Evolutionary conservation across 2,113 vertebrate species (phyloP).

Genomic region (Tiliqua scincoides): DNA sequence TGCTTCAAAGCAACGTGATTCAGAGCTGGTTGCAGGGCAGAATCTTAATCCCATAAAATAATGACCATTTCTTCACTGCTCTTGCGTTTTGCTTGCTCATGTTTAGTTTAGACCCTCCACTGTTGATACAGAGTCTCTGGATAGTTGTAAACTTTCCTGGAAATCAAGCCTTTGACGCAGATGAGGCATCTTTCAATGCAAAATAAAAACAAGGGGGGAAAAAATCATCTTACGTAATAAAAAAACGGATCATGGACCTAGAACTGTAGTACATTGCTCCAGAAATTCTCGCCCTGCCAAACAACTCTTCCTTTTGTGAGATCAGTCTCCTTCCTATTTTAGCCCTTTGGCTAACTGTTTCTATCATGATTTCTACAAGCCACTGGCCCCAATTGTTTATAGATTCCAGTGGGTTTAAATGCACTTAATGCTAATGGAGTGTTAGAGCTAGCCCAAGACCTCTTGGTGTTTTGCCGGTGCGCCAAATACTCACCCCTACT

Average conservation of each 20-base stretch:
- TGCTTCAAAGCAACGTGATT: constrained; percentile 54
- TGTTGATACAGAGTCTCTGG: constrained; percentile 70
- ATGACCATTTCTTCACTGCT: constrained; percentile 60
- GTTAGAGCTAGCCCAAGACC: no score
- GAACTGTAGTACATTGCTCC: constrained; percentile 1
- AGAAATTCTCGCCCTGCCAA: neutral
- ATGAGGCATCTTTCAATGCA: constrained; percentile 45
- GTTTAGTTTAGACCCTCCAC: constrained; percentile 66
- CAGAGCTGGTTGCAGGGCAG: constrained; percentile 31
- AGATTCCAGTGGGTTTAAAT: neutral
- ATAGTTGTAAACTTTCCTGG: constrained; percentile 61
- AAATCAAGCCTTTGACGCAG: constrained; percentile 73
- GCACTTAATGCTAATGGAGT: neutral
- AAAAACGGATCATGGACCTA: constrained; percentile 19
- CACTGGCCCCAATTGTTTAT: no score
- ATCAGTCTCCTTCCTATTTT: neutral
- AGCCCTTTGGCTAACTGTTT: no score
- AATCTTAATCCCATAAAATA: constrained; percentile 60
- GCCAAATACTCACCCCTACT: no score
- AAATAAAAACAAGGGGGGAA: constrained; percentile 45
- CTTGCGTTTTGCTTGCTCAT: constrained; percentile 61
- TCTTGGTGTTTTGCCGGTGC: no score
- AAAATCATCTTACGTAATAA: constrained; percentile 5
- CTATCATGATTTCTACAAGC: no score
- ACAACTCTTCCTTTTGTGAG: neutral